These are phyloP conservation scores for Drosophila siamana DNA, from an alignment of 2,888 invertebrate genomes.

Conservation along the genomic window DNA sequence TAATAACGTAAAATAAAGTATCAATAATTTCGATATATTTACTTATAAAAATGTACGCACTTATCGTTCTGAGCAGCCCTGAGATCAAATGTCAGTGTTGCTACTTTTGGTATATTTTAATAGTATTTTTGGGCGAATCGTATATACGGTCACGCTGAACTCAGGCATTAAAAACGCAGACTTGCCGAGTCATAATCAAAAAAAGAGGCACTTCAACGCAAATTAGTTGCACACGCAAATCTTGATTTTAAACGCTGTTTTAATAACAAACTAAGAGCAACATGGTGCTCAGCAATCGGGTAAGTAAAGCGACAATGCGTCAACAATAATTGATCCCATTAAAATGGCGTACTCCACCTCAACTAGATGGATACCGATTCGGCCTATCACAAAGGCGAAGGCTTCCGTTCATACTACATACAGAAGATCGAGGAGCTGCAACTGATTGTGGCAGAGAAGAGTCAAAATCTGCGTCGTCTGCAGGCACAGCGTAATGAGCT, in stretches of 20 bases:
- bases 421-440: conserved; percentile 99
- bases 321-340: not conserved
- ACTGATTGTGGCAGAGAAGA: conserved; percentile 97
- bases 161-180: conserved; percentile 18
- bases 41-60: not conserved
- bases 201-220: not conserved
- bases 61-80: conserved; percentile 7
- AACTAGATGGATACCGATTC: conserved; percentile 84
- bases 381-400: conserved; percentile 88
- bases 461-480: conserved; percentile 97
- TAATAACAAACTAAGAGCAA: conserved; percentile 21
- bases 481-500: conserved; percentile 99
- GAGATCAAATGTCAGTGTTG: not conserved
- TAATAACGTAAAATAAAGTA: too few relatives aligned
- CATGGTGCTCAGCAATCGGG: conserved; percentile 83
- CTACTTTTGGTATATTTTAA: not conserved
- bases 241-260: not conserved
- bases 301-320: conserved; percentile 43
- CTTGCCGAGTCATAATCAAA: conserved; percentile 60
- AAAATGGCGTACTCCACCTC: not conserved
- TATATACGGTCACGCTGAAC: not conserved
- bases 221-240: not conserved
- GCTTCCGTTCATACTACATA: conserved; percentile 97
- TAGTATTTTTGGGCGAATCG: not conserved
- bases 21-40: too few relatives aligned